Percentiles rank a stretch among this genome's conserved stretches.
Evolutionary conservation across 2,888 invertebrate species (phyloP).

Genomic region (Ophion slaviceki): DNA sequence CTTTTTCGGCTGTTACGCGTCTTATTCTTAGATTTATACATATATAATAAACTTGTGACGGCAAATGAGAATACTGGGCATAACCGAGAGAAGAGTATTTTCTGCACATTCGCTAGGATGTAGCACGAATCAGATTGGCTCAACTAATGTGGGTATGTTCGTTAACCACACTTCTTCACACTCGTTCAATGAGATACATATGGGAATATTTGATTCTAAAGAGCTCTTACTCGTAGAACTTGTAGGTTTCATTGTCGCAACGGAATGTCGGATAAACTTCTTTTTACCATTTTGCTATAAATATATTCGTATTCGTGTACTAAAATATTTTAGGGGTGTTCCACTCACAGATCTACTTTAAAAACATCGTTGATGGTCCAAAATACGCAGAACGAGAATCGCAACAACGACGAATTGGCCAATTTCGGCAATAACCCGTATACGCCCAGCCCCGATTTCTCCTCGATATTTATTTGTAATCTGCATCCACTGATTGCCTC

Average conservation of each 20-base stretch:
- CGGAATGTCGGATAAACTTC: too few species aligned
- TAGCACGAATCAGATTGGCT: too few species aligned
- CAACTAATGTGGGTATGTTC: not conserved
- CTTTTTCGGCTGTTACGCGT: too few species aligned
- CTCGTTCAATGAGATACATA: too few species aligned
- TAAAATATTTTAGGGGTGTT: not conserved
- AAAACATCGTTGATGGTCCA: not conserved
- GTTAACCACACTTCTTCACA: not conserved
- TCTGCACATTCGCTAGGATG: too few species aligned
- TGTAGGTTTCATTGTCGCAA: too few species aligned
- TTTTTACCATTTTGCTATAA: not conserved
- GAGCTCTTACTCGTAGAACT: too few species aligned
- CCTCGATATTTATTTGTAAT: slow-evolving; percentile 79
- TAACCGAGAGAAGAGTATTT: too few species aligned
- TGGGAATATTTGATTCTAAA: too few species aligned
- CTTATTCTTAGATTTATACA: too few species aligned
- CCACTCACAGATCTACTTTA: not conserved
- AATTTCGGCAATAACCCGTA: slow-evolving; percentile 75
- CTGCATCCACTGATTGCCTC: slow-evolving; percentile 78
- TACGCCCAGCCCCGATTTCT: slow-evolving; percentile 54
- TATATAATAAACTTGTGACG: too few species aligned
- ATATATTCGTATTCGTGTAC: not conserved
- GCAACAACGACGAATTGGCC: slow-evolving; percentile 71
- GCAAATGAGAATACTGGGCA: too few species aligned
- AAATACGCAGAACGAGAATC: slow-evolving; percentile 39